A percentile compares a stretch with the other conserved stretches of the same genome.
These are phyloP conservation scores for Tokudaia muenninki DNA, from an alignment of 2,797 vertebrate genomes.

Conservation along the genomic window DNA sequence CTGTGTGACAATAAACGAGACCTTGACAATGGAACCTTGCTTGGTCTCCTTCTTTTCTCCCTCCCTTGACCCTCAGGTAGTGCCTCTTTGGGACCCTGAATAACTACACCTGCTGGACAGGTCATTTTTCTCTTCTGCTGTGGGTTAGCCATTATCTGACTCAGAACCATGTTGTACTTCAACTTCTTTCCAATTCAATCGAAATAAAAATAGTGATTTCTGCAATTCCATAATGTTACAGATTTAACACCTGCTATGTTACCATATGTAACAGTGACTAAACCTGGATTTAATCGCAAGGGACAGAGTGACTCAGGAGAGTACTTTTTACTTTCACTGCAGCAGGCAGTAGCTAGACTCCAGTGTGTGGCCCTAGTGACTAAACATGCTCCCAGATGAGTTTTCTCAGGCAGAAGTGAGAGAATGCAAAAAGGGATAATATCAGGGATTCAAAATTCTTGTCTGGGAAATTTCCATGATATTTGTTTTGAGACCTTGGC, in stretches of 20 bases:
- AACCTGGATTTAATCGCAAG: constrained; percentile 39
- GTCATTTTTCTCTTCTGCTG: constrained; percentile 6
- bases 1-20: too few species aligned
- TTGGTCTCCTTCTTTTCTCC: too few species aligned
- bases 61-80: too few species aligned
- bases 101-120: too few species aligned
- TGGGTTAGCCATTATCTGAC: constrained; percentile 40
- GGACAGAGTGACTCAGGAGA: constrained; percentile 21
- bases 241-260: constrained; percentile 61
- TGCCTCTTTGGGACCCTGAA: too few species aligned
- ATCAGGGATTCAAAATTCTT: background rate
- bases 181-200: constrained; percentile 62
- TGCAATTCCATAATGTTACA: constrained; percentile 49
- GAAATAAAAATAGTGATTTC: constrained; percentile 58
- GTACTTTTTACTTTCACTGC: background rate
- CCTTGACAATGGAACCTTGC: too few species aligned
- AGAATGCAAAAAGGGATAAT: background rate
- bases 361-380: background rate
- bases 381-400: background rate
- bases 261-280: constrained; percentile 4
- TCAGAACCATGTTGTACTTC: constrained; percentile 26
- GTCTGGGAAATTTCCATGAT: background rate
- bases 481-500: background rate
- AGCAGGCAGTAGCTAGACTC: background rate
- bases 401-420: background rate